Evolutionary conservation across 2,888 invertebrate genomes (phyloP).

Genomic region (Abrostola triplasia): DNA sequence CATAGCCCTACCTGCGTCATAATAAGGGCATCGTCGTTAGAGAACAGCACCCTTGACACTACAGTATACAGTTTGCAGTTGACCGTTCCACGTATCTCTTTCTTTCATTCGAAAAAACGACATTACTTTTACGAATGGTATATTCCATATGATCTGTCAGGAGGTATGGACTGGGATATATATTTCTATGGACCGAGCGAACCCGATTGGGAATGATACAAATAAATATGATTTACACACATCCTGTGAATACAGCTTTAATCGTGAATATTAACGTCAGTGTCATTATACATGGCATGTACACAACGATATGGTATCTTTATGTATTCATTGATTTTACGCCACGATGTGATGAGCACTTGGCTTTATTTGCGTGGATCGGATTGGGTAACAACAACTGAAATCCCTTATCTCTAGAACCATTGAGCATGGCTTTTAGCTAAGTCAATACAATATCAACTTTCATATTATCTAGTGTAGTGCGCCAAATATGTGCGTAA

Average conservation of each 20-base stretch:
- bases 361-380: slow-evolving; percentile 31
- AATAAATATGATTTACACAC: slow-evolving; percentile 6
- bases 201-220: not conserved
- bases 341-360: slow-evolving; percentile 44
- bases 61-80: slow-evolving; percentile 71
- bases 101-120: slow-evolving; percentile 61
- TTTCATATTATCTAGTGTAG: slow-evolving; percentile 27
- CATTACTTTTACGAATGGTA: slow-evolving; percentile 71
- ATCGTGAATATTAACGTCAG: slow-evolving; percentile 66
- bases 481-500: slow-evolving; percentile 32
- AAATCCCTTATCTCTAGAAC: slow-evolving; percentile 63
- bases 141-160: slow-evolving; percentile 54
- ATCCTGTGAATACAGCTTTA: slow-evolving; percentile 48
- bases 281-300: slow-evolving; percentile 67
- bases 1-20: slow-evolving; percentile 72
- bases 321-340: slow-evolving; percentile 71
- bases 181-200: slow-evolving; percentile 66
- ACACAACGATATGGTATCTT: slow-evolving; percentile 70
- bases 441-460: slow-evolving; percentile 58
- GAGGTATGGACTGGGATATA: slow-evolving; percentile 61
- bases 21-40: slow-evolving; percentile 59
- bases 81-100: slow-evolving; percentile 68
- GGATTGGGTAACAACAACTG: slow-evolving; percentile 45
- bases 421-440: slow-evolving; percentile 66
- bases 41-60: slow-evolving; percentile 55